Base-by-base conservation (phyloP, 2,888 invertebrate genomes). In the Pyralis farinalis region DNA sequence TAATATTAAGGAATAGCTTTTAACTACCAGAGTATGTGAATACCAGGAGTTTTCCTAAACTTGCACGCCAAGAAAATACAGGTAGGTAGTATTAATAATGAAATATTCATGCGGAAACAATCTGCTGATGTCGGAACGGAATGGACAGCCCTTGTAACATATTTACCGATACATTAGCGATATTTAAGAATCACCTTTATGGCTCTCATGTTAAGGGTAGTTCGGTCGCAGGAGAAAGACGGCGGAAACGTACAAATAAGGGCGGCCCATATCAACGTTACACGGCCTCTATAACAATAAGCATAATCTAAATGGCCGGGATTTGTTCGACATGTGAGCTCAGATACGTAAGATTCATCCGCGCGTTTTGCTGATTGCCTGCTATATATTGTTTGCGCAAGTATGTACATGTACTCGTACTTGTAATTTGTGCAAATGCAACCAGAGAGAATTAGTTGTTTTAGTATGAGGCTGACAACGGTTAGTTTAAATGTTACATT, bases 101-200 rank as follows among this genome's bases (percentile, higher is more conserved):
- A 73, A 77, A 78, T 71, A 79, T 76, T 75, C 70, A 77, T 63
- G 63, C 58, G 55, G 54, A 66, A 63, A 61, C 66, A 68, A 66
- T 72, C 65, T 65, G 63, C 56, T 64, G 55, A 67, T 63, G 61
- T 63, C 51, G 49, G 42, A 40, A 41, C 41, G 49, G 44, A 47
- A 51, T 49, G 56, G 53, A 49, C 53, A 47, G 41, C 37, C 21
- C 28, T 32, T 7, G 31, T 40, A 37, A 12, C 37, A 30, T 37
- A 39, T 31, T 36, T 32, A 33, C 1, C 43, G 34, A 28, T 28
- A 21, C 35, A 31, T n/a, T 16, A 12, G 10, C 21, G 20, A 12
- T 28, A 35, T 46, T 38, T 40, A 35, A 60, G 62, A 54, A 50
- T 47, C 41, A 42, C 42, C 58, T 52, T 50, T 58, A 47, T 39